phyloP scores from a whole-genome alignment of 2,888 invertebrate genomes.

The Antheraea assamensis region DNA sequence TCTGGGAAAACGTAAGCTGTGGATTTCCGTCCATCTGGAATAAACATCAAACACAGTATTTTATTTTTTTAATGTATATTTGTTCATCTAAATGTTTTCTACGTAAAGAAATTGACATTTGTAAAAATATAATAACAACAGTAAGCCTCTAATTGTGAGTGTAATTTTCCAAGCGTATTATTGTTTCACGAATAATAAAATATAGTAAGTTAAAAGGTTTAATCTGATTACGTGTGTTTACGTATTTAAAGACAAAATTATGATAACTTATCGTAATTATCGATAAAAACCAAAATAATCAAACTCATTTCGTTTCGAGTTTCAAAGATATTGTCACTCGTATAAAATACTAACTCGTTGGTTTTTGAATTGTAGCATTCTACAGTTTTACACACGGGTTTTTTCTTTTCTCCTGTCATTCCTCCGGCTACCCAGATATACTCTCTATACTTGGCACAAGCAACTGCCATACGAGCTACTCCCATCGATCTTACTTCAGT shows the following conservation, averaged over 20 bases:
- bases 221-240: background rate
- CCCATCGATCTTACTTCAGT: conserved; percentile 81
- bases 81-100: background rate
- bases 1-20: conserved; percentile 77
- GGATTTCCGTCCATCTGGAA: conserved; percentile 82
- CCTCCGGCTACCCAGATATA: conserved; percentile 89
- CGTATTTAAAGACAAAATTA: background rate
- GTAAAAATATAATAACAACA: background rate
- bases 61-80: conserved; percentile 2
- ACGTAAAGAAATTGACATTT: background rate
- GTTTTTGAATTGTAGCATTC: conserved; percentile 84
- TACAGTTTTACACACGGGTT: conserved; percentile 81
- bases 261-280: conserved; percentile 1
- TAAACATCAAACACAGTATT: background rate
- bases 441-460: conserved; percentile 83
- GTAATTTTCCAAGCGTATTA: background rate
- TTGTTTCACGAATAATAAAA: background rate
- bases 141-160: background rate
- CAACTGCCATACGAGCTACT: conserved; percentile 83
- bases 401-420: conserved; percentile 82
- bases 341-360: conserved; percentile 74
- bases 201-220: background rate
- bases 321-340: background rate
- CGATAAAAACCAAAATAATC: background rate
- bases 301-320: background rate